These are phyloP conservation scores for Denticeps clupeoides DNA, from an alignment of 2,797 vertebrate species.

Conservation along the genomic window DNA sequence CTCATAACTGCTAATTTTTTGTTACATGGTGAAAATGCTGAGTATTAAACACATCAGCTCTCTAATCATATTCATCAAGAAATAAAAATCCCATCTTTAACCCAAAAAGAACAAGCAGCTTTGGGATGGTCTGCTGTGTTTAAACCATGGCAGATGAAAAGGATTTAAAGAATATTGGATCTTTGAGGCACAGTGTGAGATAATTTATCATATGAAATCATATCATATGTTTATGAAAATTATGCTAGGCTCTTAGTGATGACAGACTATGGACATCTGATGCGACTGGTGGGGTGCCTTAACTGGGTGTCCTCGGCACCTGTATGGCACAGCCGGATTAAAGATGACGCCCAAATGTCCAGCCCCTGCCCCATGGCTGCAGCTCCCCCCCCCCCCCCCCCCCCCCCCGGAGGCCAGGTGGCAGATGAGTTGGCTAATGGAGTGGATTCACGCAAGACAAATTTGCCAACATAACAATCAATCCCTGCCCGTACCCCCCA, in stretches of 20 bases:
- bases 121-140: neutral
- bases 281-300: no score
- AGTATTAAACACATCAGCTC: no score
- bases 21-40: no score
- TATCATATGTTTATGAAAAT: no score
- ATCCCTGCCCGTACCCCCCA: conserved; percentile 30
- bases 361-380: conserved; percentile 17
- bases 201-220: no score
- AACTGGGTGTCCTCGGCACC: no score
- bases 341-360: neutral
- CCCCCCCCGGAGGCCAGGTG: conserved; percentile 46
- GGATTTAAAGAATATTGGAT: neutral
- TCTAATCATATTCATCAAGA: no score
- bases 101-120: neutral
- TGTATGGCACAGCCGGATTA: neutral
- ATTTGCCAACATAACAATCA: conserved; percentile 63
- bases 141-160: neutral
- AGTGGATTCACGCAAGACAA: conserved; percentile 61
- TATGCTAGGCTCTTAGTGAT: no score
- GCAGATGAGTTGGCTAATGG: conserved; percentile 58
- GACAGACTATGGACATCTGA: no score
- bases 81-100: no score
- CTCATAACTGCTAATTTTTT: no score
- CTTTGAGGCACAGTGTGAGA: neutral
- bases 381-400: conserved; percentile 36